Base-by-base conservation (phyloP, 2,888 invertebrate genomes). In the Andrena praecox region DNA sequence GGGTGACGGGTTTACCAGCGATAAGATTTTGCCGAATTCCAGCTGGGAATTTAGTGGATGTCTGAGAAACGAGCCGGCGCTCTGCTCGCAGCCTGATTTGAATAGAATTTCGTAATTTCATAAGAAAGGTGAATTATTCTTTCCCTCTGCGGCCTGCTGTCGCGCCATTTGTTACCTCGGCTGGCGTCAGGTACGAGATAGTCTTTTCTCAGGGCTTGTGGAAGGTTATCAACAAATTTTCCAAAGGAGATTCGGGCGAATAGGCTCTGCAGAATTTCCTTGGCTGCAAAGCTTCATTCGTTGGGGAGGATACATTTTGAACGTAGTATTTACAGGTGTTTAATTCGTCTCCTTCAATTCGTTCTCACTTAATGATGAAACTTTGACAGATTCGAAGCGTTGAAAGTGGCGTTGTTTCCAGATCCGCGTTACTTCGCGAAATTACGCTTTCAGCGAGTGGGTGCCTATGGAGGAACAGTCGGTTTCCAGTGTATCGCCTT, bases 21-120 rank as follows among this genome's bases (percentile, higher is more conserved):
- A 77, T 86, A 72, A 77, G 77, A 72, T 69, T 77, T 62, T 50
- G 60, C 56, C 59, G 62, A 54, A 80, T 76, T 67, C 70, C 75
- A 0, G 31, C 24, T 16, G 56, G 50, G 24, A 35, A 70, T 80
- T 80, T 80, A 75, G 59, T 29, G 52, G 42, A 27, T 16, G 16
- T 5, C 12, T 20, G 33, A 10, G 54, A 24, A 56, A 70, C 54
- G 74, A 12, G 50, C 20, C 27, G 2, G 29, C 10, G 5, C 10
- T 48, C 33, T 16, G 54, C 27, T 60, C 31, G 52, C 31, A 12
- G 10, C n/a, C 10, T 59, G 48, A 80, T 67, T 60, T 48, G 33
- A 20, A 68, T 54, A 62, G 69, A 75, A 80, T 79, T 80, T 79
- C 63, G 7, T 62, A 70, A 79, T 79, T 80, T 79, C n/a, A 29